These are phyloP conservation scores for Sphaerophoria taeniata DNA, from an alignment of 2,888 invertebrate species.

Conservation along the genomic window DNA sequence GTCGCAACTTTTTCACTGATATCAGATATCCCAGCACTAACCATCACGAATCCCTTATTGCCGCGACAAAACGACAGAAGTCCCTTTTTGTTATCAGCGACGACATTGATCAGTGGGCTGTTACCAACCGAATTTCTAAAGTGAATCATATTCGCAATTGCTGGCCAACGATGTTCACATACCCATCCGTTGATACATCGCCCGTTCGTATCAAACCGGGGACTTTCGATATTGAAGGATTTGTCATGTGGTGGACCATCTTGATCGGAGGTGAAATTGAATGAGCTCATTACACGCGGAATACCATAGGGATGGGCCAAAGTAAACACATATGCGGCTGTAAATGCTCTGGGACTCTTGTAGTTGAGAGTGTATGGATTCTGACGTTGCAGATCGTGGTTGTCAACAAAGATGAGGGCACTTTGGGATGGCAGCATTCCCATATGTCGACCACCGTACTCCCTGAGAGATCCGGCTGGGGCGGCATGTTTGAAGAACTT, in stretches of 20 bases:
- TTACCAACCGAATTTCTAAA: constrained; percentile 88
- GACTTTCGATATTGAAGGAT: constrained; percentile 81
- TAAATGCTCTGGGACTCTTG: constrained; percentile 45
- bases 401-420: constrained; percentile 91
- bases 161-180: constrained; percentile 92
- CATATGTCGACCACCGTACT: constrained; percentile 86
- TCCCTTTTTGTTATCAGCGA: constrained; percentile 88
- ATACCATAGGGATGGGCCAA: constrained; percentile 92
- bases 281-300: constrained; percentile 93
- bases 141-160: constrained; percentile 89
- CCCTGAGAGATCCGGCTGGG: constrained; percentile 84
- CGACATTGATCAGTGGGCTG: constrained; percentile 87
- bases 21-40: constrained; percentile 86
- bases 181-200: constrained; percentile 88
- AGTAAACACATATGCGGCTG: constrained; percentile 85
- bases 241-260: constrained; percentile 65
- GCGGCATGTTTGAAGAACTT: constrained; percentile 85
- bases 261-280: constrained; percentile 85
- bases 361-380: constrained; percentile 42
- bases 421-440: constrained; percentile 84
- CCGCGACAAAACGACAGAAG: constrained; percentile 94
- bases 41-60: constrained; percentile 88
- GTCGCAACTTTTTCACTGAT: constrained; percentile 84
- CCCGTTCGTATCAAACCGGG: constrained; percentile 86
- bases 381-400: constrained; percentile 93